Base-by-base conservation (phyloP, 1,140 invertebrate genomes). In the Chionoecetes opilio region DNA sequence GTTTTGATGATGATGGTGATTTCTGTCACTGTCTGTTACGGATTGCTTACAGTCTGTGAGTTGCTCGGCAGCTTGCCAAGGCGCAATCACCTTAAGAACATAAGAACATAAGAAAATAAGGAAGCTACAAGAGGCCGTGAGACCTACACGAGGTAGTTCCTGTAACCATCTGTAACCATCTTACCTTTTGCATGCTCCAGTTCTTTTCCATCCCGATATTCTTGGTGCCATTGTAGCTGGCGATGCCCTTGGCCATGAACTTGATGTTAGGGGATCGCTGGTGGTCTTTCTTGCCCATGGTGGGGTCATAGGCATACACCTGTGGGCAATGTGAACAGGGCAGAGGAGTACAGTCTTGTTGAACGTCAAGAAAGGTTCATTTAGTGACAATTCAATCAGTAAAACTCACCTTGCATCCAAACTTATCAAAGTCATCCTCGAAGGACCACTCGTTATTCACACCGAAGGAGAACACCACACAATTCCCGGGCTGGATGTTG, bases 401-500 rank as follows among this genome's bases (percentile, higher is more conserved):
- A 53, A 53, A 53, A 32, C 34, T 88, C 31, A 93, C 93, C 86
- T 89, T 93, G 32, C 96, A 96, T 8, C 96, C 96, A 32, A 96
- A 96, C 3, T 94, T 92, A 8, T 46, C 96, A 31, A 96, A 88
- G 5, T 92, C 96, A 32, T 96, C 95, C 86, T 96, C 96, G 94
- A 96, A 96, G 2, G 96, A 96, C 96, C 96, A 96, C 32, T 96
- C 96, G 37, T 96, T 93, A 32, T 96, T 95, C 86, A 96, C 94
- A 29, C 96, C 96, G 82, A 96, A 96, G 85, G 96, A 96, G 75
- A 96, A 95, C 92, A 96, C 96, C 5, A 96, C 32, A 91, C 96
- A 96, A 21, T 90, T 35, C 8, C 38, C 82, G 2, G 91, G 88
- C n/a, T 17, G 46, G 14, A 95, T 41, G 38, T 41, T 46, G 95